Evolutionary conservation across 2,113 vertebrate species (phyloP).

Genomic region (Chrysochloris asiatica): DNA sequence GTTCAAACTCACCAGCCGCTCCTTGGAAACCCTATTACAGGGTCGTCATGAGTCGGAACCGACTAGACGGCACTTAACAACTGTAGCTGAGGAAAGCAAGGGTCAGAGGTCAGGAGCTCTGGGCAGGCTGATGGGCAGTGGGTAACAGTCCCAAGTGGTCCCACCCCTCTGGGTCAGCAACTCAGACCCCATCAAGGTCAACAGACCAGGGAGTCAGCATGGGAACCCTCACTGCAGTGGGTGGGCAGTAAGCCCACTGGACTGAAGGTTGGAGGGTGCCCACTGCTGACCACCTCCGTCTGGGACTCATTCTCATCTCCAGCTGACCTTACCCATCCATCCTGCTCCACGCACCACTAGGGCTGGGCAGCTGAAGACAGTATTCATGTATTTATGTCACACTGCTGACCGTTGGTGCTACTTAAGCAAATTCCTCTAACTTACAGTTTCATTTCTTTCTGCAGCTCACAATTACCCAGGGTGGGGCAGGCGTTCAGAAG

Average conservation of each 20-base stretch:
- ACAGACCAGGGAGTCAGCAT: background rate
- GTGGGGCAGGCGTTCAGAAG: conserved; percentile 50
- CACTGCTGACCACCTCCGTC: too few species aligned
- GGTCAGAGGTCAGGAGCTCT: background rate
- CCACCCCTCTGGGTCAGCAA: background rate
- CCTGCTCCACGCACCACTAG: conserved; percentile 37
- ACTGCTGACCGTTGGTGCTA: conserved; percentile 79
- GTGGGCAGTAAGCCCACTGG: too few species aligned
- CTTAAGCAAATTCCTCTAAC: conserved; percentile 82
- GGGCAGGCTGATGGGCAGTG: background rate
- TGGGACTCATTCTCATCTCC: conserved; percentile 54
- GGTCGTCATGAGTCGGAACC: too few species aligned
- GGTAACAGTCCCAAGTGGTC: background rate
- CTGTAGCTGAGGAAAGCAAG: too few species aligned
- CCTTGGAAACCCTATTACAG: too few species aligned
- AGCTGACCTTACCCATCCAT: conserved; percentile 69
- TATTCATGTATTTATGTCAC: conserved; percentile 76
- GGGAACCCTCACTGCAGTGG: background rate
- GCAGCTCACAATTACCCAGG: conserved; percentile 36
- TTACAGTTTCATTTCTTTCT: conserved; percentile 75
- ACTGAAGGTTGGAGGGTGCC: too few species aligned
- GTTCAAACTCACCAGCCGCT: too few species aligned
- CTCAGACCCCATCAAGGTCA: background rate
- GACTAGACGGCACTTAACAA: too few species aligned
- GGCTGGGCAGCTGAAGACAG: conserved; percentile 72